Evolutionary conservation across 2,797 vertebrate species (phyloP), one percentile per base, ranked within the genome.

Genomic region (Syndactyla subalaris): DNA sequence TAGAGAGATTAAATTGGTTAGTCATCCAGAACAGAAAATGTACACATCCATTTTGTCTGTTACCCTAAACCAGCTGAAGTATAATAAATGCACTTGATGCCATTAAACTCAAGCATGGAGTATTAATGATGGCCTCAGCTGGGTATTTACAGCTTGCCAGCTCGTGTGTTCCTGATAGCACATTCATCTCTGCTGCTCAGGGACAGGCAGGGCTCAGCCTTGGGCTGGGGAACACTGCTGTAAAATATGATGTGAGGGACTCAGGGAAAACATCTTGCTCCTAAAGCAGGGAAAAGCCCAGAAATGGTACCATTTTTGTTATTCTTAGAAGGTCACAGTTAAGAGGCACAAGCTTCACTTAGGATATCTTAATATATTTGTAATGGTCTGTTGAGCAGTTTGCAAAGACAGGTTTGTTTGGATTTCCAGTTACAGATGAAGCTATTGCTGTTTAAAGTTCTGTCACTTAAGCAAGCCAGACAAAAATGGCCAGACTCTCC

Each of bases 1-100:
- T 96, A 85, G 92, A 92, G 95, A 94, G 95, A 96, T 93, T 92
- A 95, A 97, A 96, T 92, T 74, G 94, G 86, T 94, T 82, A 96
- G 97, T 97, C 95, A 96, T 94, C 93, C 94, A 96, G 95, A 96
- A 89, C 71, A 75, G 82, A 93, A 93, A 96, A 96, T 12, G 92
- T 78, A 95, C 91, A 89, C 84, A 91, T 95, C 86, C 92, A 92
- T 88, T 96, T 93, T 93, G 95, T 95, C 85, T 95, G 92, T 94
- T 96, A 81, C 87, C 83, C 80, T 66, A 90, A 91, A 87, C 78
- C 81, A 45, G 63, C 84, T 87, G 77, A 95, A 93, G 65, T 77
- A 61, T 32, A 91, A 95, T 71, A 94, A 95, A 91, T 85, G 88
- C 77, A 90, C 57, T 6, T 81, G 80, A 77, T 92, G 70, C 81